phyloP scores from a whole-genome alignment of 2,113 vertebrate species.

The Campylomormyrus tamandua region DNA sequence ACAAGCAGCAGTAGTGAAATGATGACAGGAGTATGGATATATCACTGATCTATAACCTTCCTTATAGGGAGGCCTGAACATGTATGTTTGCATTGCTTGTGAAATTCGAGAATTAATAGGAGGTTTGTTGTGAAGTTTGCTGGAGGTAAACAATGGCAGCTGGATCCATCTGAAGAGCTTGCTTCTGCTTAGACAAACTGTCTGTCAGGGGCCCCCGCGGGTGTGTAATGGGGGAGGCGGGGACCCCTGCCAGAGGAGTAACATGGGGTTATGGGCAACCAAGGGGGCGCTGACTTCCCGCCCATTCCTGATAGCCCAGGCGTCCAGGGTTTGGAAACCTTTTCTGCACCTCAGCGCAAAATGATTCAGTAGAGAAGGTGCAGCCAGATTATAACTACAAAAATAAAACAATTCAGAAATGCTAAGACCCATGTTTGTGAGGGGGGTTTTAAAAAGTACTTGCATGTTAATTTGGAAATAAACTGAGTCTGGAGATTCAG shows the following conservation, averaged over 20 bases:
- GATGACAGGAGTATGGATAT: neutral
- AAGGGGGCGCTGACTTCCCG: neutral
- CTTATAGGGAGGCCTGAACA: neutral
- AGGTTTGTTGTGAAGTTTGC: neutral
- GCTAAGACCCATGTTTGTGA: neutral
- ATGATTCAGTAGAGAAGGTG: neutral
- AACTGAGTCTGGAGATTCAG: neutral
- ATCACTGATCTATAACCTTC: neutral
- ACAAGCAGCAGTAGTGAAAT: neutral
- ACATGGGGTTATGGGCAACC: neutral
- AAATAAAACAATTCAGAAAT: neutral
- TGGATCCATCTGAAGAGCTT: neutral
- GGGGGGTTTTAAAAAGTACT: neutral
- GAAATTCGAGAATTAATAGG: neutral
- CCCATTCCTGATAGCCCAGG: neutral
- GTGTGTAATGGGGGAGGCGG: neutral
- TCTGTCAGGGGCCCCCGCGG: neutral
- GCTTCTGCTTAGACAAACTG: neutral
- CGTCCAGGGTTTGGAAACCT: neutral
- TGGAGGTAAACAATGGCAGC: neutral
- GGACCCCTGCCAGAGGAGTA: neutral
- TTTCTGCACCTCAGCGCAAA: neutral
- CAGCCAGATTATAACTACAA: neutral
- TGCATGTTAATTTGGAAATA: neutral
- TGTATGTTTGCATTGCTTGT: neutral